A percentile compares a stretch with the other conserved stretches of the same genome.
These are phyloP conservation scores for Protodeltote pygarga DNA, from an alignment of 2,888 invertebrate species.

Conservation along the genomic window DNA sequence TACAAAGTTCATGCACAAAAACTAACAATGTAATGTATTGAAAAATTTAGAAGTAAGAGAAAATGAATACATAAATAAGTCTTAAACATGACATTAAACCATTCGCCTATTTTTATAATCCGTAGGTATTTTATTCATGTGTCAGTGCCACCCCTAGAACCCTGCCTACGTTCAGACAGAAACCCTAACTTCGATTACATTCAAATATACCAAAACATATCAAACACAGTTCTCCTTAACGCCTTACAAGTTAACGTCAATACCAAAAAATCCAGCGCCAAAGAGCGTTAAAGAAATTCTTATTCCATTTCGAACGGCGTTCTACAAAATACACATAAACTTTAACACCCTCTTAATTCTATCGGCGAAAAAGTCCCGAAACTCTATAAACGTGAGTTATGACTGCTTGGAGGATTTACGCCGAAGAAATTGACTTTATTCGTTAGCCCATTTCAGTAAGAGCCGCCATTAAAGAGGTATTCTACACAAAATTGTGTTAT, in stretches of 20 bases:
- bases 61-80: too few species aligned
- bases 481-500: conserved; percentile 73
- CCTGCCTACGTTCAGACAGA: too few species aligned
- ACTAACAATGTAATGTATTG: too few species aligned
- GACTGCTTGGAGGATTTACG: conserved; percentile 77
- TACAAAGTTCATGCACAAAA: too few species aligned
- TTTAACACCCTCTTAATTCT: conserved; percentile 62
- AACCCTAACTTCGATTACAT: not conserved
- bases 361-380: conserved; percentile 62
- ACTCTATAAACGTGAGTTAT: conserved; percentile 83
- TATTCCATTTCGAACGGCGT: conserved; percentile 26
- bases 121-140: too few species aligned
- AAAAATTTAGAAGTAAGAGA: too few species aligned
- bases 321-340: conserved; percentile 51
- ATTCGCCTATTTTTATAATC: too few species aligned
- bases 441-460: conserved; percentile 75
- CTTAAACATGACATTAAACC: too few species aligned
- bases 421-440: conserved; percentile 78
- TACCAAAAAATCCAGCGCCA: conserved; percentile 5
- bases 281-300: conserved; percentile 12
- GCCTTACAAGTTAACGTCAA: not conserved
- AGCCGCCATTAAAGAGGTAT: conserved; percentile 75
- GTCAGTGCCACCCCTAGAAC: too few species aligned
- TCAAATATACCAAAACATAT: too few species aligned
- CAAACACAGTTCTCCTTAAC: too few species aligned